These are phyloP conservation scores for Petrophora chlorosata DNA, from an alignment of 2,888 invertebrate species.

Conservation along the genomic window DNA sequence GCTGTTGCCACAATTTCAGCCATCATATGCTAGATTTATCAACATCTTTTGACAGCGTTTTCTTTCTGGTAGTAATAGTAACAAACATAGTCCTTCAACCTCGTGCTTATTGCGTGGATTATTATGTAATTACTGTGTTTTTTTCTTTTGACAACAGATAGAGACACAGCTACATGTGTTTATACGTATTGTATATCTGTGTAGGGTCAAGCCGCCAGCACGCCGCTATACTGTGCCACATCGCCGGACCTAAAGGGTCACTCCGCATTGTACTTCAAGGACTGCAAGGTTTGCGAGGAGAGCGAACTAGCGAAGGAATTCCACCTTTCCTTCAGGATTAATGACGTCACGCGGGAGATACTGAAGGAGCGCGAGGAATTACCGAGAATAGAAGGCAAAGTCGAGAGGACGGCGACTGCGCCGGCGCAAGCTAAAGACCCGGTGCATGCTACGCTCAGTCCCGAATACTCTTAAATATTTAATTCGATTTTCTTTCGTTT, in stretches of 20 bases:
- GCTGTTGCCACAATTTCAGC: too few species aligned
- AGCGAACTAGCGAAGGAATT: constrained; percentile 65
- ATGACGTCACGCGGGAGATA: constrained; percentile 57
- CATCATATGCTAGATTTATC: too few species aligned
- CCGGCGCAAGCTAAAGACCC: constrained; percentile 34
- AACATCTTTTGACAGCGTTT: too few species aligned
- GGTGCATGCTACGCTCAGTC: constrained; percentile 44
- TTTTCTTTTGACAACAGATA: too few species aligned
- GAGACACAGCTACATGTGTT: too few species aligned
- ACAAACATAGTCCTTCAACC: too few species aligned
- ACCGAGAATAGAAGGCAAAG: constrained; percentile 20
- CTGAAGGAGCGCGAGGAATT: constrained; percentile 44
- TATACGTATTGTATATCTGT: constrained; percentile 41
- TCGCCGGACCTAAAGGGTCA: constrained; percentile 90
- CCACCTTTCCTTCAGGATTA: constrained; percentile 63
- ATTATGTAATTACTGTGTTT: too few species aligned
- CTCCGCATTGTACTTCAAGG: constrained; percentile 95
- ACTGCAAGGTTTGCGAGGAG: constrained; percentile 88
- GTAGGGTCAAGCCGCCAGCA: constrained; percentile 96
- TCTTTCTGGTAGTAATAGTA: too few species aligned
- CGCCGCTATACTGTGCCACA: constrained; percentile 93
- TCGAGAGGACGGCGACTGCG: constrained; percentile 15
- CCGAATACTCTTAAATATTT: constrained; percentile 42
- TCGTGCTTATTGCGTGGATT: too few species aligned
- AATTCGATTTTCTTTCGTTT: too few species aligned